Evolutionary conservation across 2,888 invertebrate genomes (phyloP).

Genomic region (Platycheirus albimanus): DNA sequence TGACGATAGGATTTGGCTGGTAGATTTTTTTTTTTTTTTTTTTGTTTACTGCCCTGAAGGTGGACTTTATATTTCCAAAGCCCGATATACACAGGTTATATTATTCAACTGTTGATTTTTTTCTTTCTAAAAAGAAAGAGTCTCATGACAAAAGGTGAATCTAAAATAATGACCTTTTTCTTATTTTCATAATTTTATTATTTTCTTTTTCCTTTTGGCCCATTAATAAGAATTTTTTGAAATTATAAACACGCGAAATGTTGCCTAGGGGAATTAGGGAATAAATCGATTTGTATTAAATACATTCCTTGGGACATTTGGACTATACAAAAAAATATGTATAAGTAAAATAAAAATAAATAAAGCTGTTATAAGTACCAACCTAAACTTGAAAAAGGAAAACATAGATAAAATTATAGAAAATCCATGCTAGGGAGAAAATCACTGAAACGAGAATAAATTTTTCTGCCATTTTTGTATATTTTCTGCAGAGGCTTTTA

Average conservation of each 20-base stretch:
- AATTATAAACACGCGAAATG: constrained; percentile 13
- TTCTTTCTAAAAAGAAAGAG: not conserved
- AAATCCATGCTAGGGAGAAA: not conserved
- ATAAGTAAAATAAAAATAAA: too few relatives aligned
- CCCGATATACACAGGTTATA: constrained; percentile 17
- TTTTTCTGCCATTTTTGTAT: not conserved
- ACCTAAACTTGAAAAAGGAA: constrained; percentile 11
- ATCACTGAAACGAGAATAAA: not conserved
- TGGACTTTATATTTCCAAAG: constrained; percentile 12
- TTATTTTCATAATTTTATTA: constrained; percentile 25
- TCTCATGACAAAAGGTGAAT: constrained; percentile 32
- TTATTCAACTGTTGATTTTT: constrained; percentile 62
- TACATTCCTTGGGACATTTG: constrained; percentile 16
- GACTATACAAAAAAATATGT: not conserved
- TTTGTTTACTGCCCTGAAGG: not conserved
- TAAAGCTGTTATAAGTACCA: not conserved
- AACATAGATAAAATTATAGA: not conserved
- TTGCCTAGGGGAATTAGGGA: constrained; percentile 24
- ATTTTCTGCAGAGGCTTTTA: not conserved
- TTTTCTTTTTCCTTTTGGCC: not conserved
- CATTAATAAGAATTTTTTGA: constrained; percentile 1
- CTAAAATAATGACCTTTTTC: constrained; percentile 58
- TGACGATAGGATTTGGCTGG: constrained; percentile 50
- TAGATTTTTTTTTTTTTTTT: constrained; percentile 21
- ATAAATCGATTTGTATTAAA: constrained; percentile 43